phyloP scores from a whole-genome alignment of 2,888 invertebrate species.

The Blera fallax region DNA sequence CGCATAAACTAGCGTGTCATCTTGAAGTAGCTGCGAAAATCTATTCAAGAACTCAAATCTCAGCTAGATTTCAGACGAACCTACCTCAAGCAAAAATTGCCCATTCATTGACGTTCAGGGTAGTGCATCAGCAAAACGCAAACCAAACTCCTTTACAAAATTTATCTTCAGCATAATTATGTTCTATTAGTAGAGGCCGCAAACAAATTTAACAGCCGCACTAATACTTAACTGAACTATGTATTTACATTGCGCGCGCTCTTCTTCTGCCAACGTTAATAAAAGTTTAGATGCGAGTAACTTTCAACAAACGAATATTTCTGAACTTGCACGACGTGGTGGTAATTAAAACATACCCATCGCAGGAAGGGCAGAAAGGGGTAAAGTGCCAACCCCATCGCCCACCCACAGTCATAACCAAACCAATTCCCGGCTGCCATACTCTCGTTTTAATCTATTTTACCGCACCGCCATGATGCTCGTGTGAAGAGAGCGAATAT shows the following conservation, averaged over 20 bases:
- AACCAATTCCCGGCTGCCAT: not conserved
- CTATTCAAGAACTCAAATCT: too few relatives aligned
- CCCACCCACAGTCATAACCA: not conserved
- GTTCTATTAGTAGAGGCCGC: not conserved
- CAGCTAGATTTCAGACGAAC: too few relatives aligned
- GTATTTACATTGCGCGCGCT: conserved; percentile 14
- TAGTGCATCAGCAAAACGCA: not conserved
- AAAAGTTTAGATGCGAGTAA: conserved; percentile 65
- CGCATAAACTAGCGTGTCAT: too few relatives aligned
- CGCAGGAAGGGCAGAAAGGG: not conserved
- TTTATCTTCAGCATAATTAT: not conserved
- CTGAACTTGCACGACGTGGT: conserved; percentile 50
- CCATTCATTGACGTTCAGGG: not conserved
- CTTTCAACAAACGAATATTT: conserved; percentile 60
- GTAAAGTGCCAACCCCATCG: too few relatives aligned
- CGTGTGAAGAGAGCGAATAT: conserved; percentile 29
- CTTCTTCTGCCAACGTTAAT: conserved; percentile 18
- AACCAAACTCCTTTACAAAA: not conserved
- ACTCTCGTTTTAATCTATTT: conserved; percentile 36
- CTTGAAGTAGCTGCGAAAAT: too few relatives aligned
- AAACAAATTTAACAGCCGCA: not conserved
- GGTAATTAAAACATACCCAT: conserved; percentile 58
- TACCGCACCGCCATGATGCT: conserved; percentile 22
- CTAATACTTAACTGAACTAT: conserved; percentile 40
- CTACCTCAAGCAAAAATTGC: not conserved